Percentiles rank a stretch among this genome's conserved stretches.
phyloP scores from a whole-genome alignment of 2,888 invertebrate genomes.

The Polylopha cassiicola region DNA sequence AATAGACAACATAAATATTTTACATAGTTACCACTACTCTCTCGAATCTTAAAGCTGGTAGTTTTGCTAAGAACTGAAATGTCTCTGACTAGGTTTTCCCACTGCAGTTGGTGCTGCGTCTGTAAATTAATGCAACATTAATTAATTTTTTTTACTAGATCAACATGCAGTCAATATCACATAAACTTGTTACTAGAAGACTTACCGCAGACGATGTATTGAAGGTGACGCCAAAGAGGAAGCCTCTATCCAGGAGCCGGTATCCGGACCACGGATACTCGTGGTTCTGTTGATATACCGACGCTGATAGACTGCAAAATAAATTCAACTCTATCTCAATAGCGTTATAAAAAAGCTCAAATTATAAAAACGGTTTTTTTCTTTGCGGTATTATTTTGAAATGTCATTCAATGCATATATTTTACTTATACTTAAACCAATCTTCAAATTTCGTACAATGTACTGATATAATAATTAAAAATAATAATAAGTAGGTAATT shows the following conservation, averaged over 20 bases:
- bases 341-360: too few species aligned
- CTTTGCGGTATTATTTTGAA: too few species aligned
- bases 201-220: constrained; percentile 78
- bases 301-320: constrained; percentile 42
- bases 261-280: constrained; percentile 91
- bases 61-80: constrained; percentile 82
- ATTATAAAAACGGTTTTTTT: too few species aligned
- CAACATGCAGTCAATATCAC: too few species aligned
- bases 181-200: constrained; percentile 4
- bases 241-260: constrained; percentile 85
- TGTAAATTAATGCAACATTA: constrained; percentile 43
- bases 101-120: constrained; percentile 90
- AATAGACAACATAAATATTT: too few species aligned
- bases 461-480: too few species aligned
- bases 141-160: too few species aligned
- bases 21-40: constrained; percentile 80
- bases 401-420: too few species aligned
- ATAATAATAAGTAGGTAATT: too few species aligned
- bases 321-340: too few species aligned
- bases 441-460: too few species aligned
- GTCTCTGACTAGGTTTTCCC: constrained; percentile 91
- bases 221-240: constrained; percentile 86
- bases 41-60: constrained; percentile 86
- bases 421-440: too few species aligned
- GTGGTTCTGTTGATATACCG: constrained; percentile 85